Percentiles rank a stretch among this genome's conserved stretches.
Conservation (phyloP, 2,797 vertebrate genomes). For the Myotis pilosus region DNA sequence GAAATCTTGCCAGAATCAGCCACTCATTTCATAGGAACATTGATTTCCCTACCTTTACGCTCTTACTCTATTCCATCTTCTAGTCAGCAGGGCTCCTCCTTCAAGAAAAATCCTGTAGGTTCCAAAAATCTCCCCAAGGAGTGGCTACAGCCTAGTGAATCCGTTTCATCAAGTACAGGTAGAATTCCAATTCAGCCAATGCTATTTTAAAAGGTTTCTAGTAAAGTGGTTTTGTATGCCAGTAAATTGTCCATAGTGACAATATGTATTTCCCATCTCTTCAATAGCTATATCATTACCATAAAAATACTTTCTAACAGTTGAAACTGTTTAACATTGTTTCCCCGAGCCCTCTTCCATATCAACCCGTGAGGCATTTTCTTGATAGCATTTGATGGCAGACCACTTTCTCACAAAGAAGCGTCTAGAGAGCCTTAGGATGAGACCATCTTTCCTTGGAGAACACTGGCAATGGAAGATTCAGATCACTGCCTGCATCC, state of each 20-base stretch:
- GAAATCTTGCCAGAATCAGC: conserved; percentile 73
- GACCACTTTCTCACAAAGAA: not conserved
- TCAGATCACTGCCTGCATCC: not conserved
- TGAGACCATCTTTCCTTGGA: not conserved
- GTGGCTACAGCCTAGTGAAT: not conserved
- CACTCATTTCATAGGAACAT: conserved; percentile 66
- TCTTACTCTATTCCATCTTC: conserved; percentile 19
- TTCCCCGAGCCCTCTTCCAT: not conserved
- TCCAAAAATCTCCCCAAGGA: not conserved
- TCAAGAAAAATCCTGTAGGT: not conserved
- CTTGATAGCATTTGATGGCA: not conserved
- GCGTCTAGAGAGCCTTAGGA: not conserved
- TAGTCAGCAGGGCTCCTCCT: not conserved
- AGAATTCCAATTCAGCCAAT: not conserved
- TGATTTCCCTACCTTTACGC: conserved; percentile 55
- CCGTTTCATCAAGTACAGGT: not conserved
- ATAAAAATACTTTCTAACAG: not conserved
- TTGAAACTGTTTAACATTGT: not conserved
- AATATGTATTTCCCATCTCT: not conserved
- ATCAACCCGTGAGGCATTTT: not conserved
- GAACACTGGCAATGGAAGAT: not conserved
- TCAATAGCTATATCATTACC: not conserved
- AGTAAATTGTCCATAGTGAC: not conserved
- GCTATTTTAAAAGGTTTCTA: not conserved
- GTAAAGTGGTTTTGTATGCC: not conserved